These are phyloP conservation scores for Euthynnus affinis DNA, from an alignment of 2,797 vertebrate genomes.

Conservation along the genomic window DNA sequence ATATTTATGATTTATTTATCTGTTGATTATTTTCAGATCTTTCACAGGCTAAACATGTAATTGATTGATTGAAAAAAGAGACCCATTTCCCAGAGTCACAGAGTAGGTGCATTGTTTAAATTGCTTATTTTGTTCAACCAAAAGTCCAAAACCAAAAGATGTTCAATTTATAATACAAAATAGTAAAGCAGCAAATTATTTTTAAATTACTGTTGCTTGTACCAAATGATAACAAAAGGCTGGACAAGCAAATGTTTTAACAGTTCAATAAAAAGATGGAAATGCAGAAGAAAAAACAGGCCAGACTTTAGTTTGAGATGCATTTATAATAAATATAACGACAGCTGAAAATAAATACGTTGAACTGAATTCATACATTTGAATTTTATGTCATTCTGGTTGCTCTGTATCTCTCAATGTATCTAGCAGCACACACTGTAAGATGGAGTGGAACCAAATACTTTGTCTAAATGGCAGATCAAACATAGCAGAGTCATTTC, in stretches of 20 bases:
- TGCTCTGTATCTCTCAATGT: too few species aligned
- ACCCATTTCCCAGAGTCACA: neutral
- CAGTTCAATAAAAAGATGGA: too few species aligned
- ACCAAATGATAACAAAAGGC: too few species aligned
- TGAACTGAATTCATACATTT: neutral
- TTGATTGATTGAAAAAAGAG: neutral
- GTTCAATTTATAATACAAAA: too few species aligned
- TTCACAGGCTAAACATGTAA: too few species aligned
- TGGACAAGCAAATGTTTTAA: too few species aligned
- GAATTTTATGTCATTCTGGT: too few species aligned
- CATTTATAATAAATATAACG: neutral
- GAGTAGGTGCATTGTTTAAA: neutral
- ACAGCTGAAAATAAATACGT: neutral
- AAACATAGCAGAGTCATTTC: conserved; percentile 18
- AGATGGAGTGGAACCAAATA: neutral
- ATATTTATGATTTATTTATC: neutral
- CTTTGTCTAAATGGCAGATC: neutral
- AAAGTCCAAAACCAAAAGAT: neutral
- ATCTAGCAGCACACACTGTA: conserved; percentile 1
- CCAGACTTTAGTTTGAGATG: neutral
- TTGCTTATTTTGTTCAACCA: neutral
- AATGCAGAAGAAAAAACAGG: too few species aligned
- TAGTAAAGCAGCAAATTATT: too few species aligned
- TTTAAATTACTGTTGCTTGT: too few species aligned
- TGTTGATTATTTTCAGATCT: too few species aligned